Base-by-base conservation (phyloP, 2,888 invertebrate genomes). In the Choreutis nemorana region DNA sequence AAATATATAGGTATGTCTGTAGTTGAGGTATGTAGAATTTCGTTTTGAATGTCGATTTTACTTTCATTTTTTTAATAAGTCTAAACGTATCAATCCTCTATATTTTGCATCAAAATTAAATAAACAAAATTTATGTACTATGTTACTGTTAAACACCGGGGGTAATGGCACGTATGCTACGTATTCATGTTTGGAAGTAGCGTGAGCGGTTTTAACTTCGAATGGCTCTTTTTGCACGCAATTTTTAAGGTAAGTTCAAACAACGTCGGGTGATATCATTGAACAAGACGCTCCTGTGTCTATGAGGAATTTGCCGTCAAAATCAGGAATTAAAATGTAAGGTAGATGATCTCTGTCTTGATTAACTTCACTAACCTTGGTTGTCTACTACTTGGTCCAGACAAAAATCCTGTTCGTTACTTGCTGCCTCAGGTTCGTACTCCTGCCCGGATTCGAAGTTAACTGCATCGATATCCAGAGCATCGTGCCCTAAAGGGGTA, bases 161-260 rank as follows among this genome's bases (percentile, higher is more conserved):
- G 39, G 36, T 23, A 23, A 23, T 9, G 16, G 8, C 10, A 10
- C 22, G 8, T 34, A 35, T 12, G 31, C 39, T 25, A 47, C 42
- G 11, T 42, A 13, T 0, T 37, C 37, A 18, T 46, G 44, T 26
- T 39, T 55, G 11, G 61, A 55, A 0, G 51, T 50, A 16, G 46
- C 51, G 14, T 66, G 62, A 0, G 64, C 60, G 32, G 61, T 63
- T 44, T 54, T 56, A 5, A 71, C 44, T 2, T 56, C 64, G 36
- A 65, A 57, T 0, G 56, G 56, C 49, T 47, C 43, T 1, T 32
- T 34, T 33, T 35, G 34, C 14, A 45, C 30, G 23, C 28, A 6
- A 3, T 16, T 25, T 0, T 41, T 26, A 2, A 28, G 11, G 3
- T 28, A 26, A 7, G 31, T 15, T 26, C 32, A 3, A 26, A 41